phyloP scores from a whole-genome alignment of 2,797 vertebrate species.

The Neostethus bicornis region DNA sequence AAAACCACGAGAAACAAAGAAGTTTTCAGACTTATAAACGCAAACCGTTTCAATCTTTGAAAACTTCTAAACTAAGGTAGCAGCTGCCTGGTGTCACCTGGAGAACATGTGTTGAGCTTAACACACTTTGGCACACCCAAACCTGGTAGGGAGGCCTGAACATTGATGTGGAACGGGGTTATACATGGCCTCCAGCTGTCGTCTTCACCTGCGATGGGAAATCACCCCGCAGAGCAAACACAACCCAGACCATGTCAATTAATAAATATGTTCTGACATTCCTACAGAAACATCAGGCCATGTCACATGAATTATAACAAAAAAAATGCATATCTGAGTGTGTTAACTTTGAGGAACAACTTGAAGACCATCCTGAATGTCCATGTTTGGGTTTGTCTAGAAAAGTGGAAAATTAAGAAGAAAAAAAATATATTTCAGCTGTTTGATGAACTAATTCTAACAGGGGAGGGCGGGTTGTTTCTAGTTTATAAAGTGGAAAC shows the following conservation, averaged over 20 bases:
- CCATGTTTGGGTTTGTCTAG: slow-evolving; percentile 57
- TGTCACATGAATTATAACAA: slow-evolving; percentile 23
- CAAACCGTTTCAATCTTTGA: slow-evolving; percentile 45
- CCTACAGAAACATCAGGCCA: slow-evolving; percentile 41
- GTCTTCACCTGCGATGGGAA: slow-evolving; percentile 52
- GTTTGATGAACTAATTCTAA: too few relatives aligned
- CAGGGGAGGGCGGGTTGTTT: too few relatives aligned
- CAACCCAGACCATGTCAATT: slow-evolving; percentile 60
- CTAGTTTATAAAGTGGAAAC: too few relatives aligned
- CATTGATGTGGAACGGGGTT: slow-evolving; percentile 60
- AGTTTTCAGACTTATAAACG: slow-evolving; percentile 17
- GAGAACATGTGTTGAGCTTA: slow-evolving; percentile 72
- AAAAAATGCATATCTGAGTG: slow-evolving; percentile 10
- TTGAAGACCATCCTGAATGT: slow-evolving; percentile 62
- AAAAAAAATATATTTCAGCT: slow-evolving; percentile 47
- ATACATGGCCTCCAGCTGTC: slow-evolving; percentile 65
- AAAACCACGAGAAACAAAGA: slow-evolving; percentile 14
- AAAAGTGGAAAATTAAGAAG: too few relatives aligned
- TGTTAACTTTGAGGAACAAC: slow-evolving; percentile 31
- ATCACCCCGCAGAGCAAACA: slow-evolving; percentile 49
- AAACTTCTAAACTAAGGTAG: slow-evolving; percentile 56
- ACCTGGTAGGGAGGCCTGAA: slow-evolving; percentile 56
- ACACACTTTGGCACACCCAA: slow-evolving; percentile 71
- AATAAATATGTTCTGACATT: slow-evolving; percentile 65
- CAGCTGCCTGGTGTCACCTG: slow-evolving; percentile 72